These are phyloP conservation scores for Carollia perspicillata DNA, from an alignment of 2,113 vertebrate genomes.

Conservation along the genomic window DNA sequence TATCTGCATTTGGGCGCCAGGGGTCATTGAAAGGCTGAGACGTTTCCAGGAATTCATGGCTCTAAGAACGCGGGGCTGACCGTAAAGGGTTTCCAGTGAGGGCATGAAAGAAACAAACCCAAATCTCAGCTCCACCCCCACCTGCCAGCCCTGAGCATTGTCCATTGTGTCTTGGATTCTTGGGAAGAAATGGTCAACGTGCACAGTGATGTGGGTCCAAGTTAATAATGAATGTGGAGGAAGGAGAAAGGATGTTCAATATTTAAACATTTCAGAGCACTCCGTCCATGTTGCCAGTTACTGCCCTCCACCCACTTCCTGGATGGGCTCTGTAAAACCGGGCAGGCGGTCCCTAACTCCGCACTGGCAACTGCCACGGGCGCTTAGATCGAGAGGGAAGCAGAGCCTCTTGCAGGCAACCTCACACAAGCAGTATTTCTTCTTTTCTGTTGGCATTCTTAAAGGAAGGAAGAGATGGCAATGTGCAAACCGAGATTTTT, in stretches of 20 bases:
- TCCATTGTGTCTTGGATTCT: constrained; percentile 36
- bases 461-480: background rate
- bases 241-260: constrained; percentile 72
- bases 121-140: background rate
- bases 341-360: background rate
- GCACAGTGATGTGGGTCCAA: background rate
- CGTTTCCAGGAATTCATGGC: constrained; percentile 60
- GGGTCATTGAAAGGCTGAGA: constrained; percentile 61
- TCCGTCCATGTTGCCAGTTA: constrained; percentile 21
- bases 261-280: constrained; percentile 63
- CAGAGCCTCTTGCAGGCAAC: background rate
- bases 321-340: background rate
- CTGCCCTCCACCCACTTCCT: constrained; percentile 32
- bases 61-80: constrained; percentile 38
- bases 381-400: background rate
- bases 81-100: constrained; percentile 50
- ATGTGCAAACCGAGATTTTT: background rate
- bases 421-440: background rate
- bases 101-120: constrained; percentile 13
- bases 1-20: constrained; percentile 28
- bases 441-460: background rate
- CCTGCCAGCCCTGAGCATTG: background rate
- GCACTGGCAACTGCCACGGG: background rate
- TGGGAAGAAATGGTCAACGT: constrained; percentile 51
- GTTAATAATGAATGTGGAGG: constrained; percentile 71